These are phyloP conservation scores for Lacerta viridis DNA, from an alignment of 2,797 vertebrate species.

Conservation along the genomic window DNA sequence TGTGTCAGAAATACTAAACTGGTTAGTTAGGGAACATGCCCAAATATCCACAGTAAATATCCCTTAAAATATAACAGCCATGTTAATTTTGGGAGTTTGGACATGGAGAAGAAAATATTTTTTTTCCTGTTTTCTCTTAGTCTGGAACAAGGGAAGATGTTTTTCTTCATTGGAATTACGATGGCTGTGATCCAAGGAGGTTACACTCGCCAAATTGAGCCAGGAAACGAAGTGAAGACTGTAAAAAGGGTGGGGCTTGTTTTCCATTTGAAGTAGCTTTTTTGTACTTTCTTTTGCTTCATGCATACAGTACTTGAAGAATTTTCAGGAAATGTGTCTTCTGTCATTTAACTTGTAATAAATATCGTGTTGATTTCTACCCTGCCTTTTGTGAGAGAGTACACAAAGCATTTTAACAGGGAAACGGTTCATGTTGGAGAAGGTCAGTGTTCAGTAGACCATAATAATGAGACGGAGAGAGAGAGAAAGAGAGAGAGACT, in stretches of 20 bases:
- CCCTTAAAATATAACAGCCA: neutral
- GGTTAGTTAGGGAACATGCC: neutral
- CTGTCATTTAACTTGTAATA: neutral
- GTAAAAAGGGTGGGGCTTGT: constrained; percentile 85
- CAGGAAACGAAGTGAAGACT: constrained; percentile 87
- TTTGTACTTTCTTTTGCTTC: neutral
- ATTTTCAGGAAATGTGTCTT: neutral
- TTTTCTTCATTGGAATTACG: constrained; percentile 96
- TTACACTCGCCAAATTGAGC: constrained; percentile 92
- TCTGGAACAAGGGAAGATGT: constrained; percentile 99
- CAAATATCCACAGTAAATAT: neutral
- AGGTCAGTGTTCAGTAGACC: neutral
- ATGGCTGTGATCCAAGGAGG: constrained; percentile 96
- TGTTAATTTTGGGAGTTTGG: neutral
- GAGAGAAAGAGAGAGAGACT: neutral
- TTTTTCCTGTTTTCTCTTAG: constrained; percentile 76
- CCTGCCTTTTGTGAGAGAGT: neutral
- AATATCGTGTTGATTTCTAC: neutral
- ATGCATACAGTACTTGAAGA: constrained; percentile 10
- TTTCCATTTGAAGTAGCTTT: neutral
- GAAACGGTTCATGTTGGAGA: neutral
- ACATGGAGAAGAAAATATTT: neutral
- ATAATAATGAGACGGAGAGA: neutral
- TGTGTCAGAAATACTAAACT: neutral
- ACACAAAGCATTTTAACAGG: neutral